phyloP scores from a whole-genome alignment of 2,113 vertebrate genomes.

The Hyaena hyaena region DNA sequence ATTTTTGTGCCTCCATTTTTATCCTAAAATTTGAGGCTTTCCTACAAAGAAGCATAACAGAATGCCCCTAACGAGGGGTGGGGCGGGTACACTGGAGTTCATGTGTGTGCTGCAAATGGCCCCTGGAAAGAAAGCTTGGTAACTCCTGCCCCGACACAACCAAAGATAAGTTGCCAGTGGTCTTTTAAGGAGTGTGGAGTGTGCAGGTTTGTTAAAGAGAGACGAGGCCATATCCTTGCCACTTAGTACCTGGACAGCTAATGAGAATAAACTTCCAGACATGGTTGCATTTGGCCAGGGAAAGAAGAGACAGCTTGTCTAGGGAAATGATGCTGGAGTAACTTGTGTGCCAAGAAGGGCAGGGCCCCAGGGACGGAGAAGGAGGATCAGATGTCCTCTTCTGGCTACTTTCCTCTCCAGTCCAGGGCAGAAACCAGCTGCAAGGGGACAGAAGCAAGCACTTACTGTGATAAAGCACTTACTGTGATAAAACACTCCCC shows the following conservation, averaged over 20 bases:
- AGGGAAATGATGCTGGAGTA: neutral
- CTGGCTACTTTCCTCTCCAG: neutral
- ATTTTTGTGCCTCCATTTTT: neutral
- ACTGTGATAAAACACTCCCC: neutral
- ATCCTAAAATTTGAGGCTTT: neutral
- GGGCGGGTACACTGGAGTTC: neutral
- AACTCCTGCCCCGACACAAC: neutral
- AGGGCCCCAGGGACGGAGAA: neutral
- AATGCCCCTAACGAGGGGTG: neutral
- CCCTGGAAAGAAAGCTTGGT: neutral
- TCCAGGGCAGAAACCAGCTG: neutral
- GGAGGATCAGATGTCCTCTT: accelerated
- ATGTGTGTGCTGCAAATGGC: neutral
- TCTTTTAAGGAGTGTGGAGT: neutral
- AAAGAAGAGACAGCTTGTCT: neutral
- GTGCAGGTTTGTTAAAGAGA: neutral
- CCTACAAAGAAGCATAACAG: neutral
- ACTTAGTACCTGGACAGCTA: neutral
- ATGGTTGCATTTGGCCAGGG: neutral
- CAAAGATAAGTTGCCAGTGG: neutral
- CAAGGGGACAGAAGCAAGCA: neutral
- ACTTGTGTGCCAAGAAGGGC: neutral
- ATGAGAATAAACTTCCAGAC: neutral
- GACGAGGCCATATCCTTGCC: neutral
- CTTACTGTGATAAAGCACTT: neutral